phyloP scores from a whole-genome alignment of 2,888 invertebrate species.

The Dasysyrphus albostriatus region DNA sequence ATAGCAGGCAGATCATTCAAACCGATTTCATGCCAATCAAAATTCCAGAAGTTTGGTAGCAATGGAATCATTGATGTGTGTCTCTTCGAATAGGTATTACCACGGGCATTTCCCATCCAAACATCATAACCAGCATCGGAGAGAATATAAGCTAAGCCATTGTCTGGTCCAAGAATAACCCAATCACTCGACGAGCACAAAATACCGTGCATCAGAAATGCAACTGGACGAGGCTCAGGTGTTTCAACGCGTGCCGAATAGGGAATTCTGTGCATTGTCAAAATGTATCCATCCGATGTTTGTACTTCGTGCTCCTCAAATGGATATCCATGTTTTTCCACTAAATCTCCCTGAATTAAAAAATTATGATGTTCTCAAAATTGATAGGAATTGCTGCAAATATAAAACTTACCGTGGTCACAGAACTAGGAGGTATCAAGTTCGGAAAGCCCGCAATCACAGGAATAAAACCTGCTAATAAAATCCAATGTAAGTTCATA shows the following conservation, averaged over 20 bases:
- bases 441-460: background rate
- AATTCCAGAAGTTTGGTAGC: constrained; percentile 80
- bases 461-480: constrained; percentile 15
- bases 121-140: constrained; percentile 89
- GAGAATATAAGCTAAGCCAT: constrained; percentile 82
- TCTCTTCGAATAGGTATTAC: constrained; percentile 86
- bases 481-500: constrained; percentile 22
- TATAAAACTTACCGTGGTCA: constrained; percentile 18
- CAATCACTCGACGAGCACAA: constrained; percentile 81
- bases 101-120: constrained; percentile 93
- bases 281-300: constrained; percentile 80
- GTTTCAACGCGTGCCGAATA: constrained; percentile 77
- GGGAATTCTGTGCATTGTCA: constrained; percentile 81
- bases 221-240: constrained; percentile 77
- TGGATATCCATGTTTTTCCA: constrained; percentile 77
- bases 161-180: constrained; percentile 79
- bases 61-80: constrained; percentile 83
- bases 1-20: constrained; percentile 93
- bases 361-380: background rate
- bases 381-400: too few relatives aligned
- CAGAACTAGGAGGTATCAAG: constrained; percentile 15
- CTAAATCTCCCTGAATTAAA: constrained; percentile 78
- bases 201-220: constrained; percentile 80
- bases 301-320: constrained; percentile 86
- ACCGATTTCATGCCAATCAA: constrained; percentile 95